Base-by-base conservation (phyloP, 2,113 vertebrate genomes). In the Panthera uncia region DNA sequence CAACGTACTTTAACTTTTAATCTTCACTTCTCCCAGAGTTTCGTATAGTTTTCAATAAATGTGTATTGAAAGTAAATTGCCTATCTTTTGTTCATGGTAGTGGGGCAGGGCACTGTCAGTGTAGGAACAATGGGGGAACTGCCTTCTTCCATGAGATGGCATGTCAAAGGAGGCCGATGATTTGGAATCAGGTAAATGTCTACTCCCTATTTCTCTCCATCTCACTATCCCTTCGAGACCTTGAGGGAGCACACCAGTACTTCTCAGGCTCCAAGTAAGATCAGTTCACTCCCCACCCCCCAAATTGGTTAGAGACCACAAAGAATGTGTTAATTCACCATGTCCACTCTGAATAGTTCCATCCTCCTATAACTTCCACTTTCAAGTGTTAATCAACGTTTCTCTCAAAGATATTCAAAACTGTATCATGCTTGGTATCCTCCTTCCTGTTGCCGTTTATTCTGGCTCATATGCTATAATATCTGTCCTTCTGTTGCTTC, bases 331-430 rank as follows among this genome's bases (percentile, higher is more conserved):
- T 25, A 29, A 10, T 0, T 27, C n/a, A 23, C 52, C 3, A 4
- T 81, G 1, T 12, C 4, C 27, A 15, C 5, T 2, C 29, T 18
- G 4, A 23, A 1, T 3, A 18, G 4, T 65, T 14, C 65, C 8
- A 27, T 79, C 4, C 66, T 10, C 14, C 0, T 29, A 50, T 38
- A 41, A 78, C 3, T 48, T 74, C 9, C 52, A 73, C 4, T 36
- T 88, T 71, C 7, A 50, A 31, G 9, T 69, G 0, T 57, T 66
- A 63, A 18, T 5, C 21, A 45, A 55, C 5, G 1, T 76, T 93
- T 73, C 29, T 48, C 18, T 96, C 12, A 79, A 95, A 68, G 16
- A 7, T 4, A 29, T 29, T 66, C 27, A 11, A 13, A n/a, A 50
- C 1, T 16, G 7, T 69, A 29, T 48, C 7, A 29, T 33, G 12